Evolutionary conservation across 1,140 invertebrate genomes (phyloP), one percentile per base, ranked within the genome.

Genomic region (Drosophila triauraria): DNA sequence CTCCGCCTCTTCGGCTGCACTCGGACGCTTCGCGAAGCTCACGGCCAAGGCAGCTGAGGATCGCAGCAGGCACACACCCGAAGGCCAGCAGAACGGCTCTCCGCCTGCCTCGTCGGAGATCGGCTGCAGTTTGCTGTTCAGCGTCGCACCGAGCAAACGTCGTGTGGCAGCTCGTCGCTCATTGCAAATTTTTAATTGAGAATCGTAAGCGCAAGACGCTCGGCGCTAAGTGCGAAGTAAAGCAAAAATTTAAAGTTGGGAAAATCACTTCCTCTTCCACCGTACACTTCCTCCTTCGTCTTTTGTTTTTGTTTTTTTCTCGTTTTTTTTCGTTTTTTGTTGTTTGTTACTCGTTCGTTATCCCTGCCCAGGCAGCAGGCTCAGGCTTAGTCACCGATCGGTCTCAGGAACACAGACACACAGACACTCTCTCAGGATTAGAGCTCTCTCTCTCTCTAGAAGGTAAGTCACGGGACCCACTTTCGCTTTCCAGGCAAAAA

Each of bases 81-180:
- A 65, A 54, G 68, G 47, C 46, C 54, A 25, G 25, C 23, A 30
- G 23, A 35, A 54, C 13, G 51, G 12, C 5, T 54, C 51, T 54
- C 51, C 51, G 23, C 54, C 51, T 20, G 53, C 53, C 17, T 65
- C 47, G 51, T 20, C 42, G 35, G 30, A 27, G 60, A 53, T 51
- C 60, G 13, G 47, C 53, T 88, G 85, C 85, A 90, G 85, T 90
- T 90, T 82, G 61, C 70, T 63, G 71, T 82, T 90, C 71, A 80
- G 82, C 85, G 82, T 90, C 85, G 85, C 86, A 85, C 54, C 64
- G 86, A 79, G 50, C 78, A 81, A 81, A 88, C 84, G 83, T 82
- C 74, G 80, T 71, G 70, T 70, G 68, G 69, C 58, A 57, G 30
- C 65, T 50, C 53, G 64, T 61, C 51, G 43, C 57, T 20, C 6